Base-by-base conservation (phyloP, 2,113 vertebrate species). In the Sturnus vulgaris region DNA sequence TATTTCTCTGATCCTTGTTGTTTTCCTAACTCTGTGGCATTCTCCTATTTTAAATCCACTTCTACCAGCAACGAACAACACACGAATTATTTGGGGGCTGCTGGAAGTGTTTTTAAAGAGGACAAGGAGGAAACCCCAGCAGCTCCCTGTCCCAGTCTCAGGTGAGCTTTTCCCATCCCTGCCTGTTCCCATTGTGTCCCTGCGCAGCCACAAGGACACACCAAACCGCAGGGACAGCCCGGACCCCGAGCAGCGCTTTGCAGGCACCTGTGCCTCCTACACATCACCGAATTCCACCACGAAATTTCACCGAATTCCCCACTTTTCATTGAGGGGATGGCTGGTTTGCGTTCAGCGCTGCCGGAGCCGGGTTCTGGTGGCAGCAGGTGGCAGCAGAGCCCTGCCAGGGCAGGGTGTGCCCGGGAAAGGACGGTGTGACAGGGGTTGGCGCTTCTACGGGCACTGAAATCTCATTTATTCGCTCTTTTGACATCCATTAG, bases 331-430 rank as follows among this genome's bases (percentile, higher is more conserved):
- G 13, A 17, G 33, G 33, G 33, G 55, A 4, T 37, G 10, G 17
- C 44, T 2, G 39, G 7, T 23, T 22, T 6, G 85, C 3, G 57
- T 1, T 37, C 50, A 0, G 33, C 2, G 28, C 72, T 1, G 57
- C 46, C 27, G 12, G 42, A 56, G 80, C 33, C 5, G 1, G 6
- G 35, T 1, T 12, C 35, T 35, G 71, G 31, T 14, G 87, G 88
- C 94, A 52, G 86, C 92, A 96, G 95, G 70, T 87, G 94, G 95
- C 96, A 85, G 85, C 95, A 93, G 24, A 81, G 64, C 14, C 39
- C 82, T 28, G 88, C 55, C 46, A 7, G 35, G 65, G 55, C 37
- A 28, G 44, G 63, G 7, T 12, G 39, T 3, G 16, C 19, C 24
- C 18, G 23, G 44, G 9, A 21, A 4, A 52, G 50, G 31, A 33